Conservation (phyloP, 1,140 invertebrate species). For the Drosophila hydei region DNA sequence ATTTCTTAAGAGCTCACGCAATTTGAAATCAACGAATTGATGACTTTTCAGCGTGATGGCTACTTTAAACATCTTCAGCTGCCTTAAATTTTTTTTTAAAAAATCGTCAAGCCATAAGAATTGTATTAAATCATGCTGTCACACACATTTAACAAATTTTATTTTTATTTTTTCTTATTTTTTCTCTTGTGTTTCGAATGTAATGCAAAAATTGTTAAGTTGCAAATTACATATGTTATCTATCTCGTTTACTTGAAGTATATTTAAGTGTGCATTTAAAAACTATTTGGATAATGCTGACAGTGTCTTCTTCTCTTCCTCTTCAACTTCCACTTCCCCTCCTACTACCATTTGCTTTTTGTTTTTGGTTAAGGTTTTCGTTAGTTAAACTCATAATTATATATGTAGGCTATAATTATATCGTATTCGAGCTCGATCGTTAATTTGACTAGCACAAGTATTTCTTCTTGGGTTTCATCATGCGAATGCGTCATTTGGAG, state of each 20-base stretch:
- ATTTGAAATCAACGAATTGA: slow-evolving; percentile 1
- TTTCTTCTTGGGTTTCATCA: slow-evolving; percentile 84
- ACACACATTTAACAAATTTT: slow-evolving; percentile 10
- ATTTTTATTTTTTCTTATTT: slow-evolving; percentile 16
- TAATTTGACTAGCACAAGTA: slow-evolving; percentile 84
- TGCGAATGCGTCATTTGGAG: slow-evolving; percentile 84
- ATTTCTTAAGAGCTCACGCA: slow-evolving; percentile 22
- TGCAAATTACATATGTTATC: slow-evolving; percentile 34
- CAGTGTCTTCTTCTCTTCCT: background rate
- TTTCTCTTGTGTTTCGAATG: background rate
- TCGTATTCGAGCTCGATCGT: slow-evolving; percentile 18
- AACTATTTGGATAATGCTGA: slow-evolving; percentile 56
- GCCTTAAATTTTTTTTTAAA: too few relatives aligned
- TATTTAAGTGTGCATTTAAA: slow-evolving; percentile 51
- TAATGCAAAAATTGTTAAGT: slow-evolving; percentile 23
- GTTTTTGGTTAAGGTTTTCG: slow-evolving; percentile 64
- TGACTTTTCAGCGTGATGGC: too few relatives aligned
- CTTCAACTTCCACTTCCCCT: background rate
- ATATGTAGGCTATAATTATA: slow-evolving; percentile 11
- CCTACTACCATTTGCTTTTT: background rate
- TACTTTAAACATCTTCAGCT: too few relatives aligned
- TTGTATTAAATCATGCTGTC: background rate
- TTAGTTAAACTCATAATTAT: slow-evolving; percentile 66
- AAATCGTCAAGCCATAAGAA: too few relatives aligned
- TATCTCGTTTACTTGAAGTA: slow-evolving; percentile 45